phyloP scores from a whole-genome alignment of 35 echinoderm and acorn worm species.

The Patiria miniata region DNA sequence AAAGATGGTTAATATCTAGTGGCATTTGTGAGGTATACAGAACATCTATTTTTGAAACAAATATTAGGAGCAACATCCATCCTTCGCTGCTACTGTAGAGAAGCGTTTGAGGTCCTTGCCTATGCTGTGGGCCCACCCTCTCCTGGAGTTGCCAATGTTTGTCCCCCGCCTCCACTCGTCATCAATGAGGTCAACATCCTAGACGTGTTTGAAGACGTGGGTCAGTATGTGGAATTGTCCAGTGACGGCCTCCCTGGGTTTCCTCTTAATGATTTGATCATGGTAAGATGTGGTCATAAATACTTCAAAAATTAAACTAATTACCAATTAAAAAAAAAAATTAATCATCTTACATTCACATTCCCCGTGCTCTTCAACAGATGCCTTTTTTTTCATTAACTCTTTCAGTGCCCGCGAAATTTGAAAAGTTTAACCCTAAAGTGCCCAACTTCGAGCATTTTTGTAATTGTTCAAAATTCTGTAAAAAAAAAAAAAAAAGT shows the following conservation, averaged over 20 bases:
- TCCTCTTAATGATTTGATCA: slow-evolving; percentile 72
- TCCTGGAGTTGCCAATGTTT: slow-evolving; percentile 60
- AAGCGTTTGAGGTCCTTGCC: slow-evolving; percentile 55
- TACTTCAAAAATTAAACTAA: background rate
- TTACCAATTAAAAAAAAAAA: background rate
- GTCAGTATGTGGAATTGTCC: slow-evolving; percentile 84
- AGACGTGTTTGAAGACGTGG: slow-evolving; percentile 42
- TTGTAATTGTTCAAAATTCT: no score
- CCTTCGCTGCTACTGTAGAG: slow-evolving; percentile 68
- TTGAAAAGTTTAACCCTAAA: no score
- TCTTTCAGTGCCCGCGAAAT: no score
- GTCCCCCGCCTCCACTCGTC: slow-evolving; percentile 68
- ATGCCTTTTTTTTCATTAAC: no score
- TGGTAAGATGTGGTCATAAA: slow-evolving; percentile 73
- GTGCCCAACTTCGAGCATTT: no score
- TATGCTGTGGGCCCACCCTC: slow-evolving; percentile 60
- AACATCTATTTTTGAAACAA: background rate
- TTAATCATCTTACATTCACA: no score
- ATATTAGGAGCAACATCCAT: slow-evolving; percentile 53
- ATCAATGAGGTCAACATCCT: slow-evolving; percentile 91
- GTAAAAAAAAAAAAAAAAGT: no score
- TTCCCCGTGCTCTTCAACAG: no score
- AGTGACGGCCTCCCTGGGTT: slow-evolving; percentile 64
- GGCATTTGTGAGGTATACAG: background rate
- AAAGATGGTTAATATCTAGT: no score